Percentiles rank a stretch among this genome's conserved stretches.
phyloP scores from a whole-genome alignment of 2,113 vertebrate genomes.

The Pipa parva region DNA sequence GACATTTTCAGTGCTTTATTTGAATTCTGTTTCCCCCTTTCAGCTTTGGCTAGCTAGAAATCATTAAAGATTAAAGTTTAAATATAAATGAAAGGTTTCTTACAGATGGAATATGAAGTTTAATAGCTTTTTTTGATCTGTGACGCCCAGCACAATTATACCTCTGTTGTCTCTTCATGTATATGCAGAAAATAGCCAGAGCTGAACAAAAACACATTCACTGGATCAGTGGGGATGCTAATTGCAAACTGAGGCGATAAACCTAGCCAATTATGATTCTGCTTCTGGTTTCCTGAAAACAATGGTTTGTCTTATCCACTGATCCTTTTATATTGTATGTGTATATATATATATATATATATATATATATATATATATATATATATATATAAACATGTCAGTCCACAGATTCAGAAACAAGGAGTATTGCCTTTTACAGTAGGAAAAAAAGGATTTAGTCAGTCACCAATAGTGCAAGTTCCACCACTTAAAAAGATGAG shows the following conservation, averaged over 20 bases:
- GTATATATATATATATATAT: too few species aligned
- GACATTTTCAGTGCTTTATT: too few species aligned
- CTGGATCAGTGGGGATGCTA: slow-evolving; percentile 30
- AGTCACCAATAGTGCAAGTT: too few species aligned
- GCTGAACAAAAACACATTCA: slow-evolving; percentile 29
- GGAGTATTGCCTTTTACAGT: too few species aligned
- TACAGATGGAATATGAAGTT: slow-evolving; percentile 30
- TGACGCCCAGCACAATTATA: slow-evolving; percentile 35
- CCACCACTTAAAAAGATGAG: too few species aligned
- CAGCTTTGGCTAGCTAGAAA: slow-evolving; percentile 9
- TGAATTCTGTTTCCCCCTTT: slow-evolving; percentile 21
- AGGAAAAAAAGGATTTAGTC: too few species aligned
- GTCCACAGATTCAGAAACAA: too few species aligned
- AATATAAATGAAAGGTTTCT: slow-evolving; percentile 28
- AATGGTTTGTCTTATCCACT: slow-evolving; percentile 1
- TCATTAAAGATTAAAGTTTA: slow-evolving; percentile 29
- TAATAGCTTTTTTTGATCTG: slow-evolving; percentile 34
- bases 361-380: too few species aligned
- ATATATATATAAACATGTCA: background rate
- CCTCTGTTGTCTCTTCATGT: slow-evolving; percentile 31
- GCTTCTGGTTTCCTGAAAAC: slow-evolving; percentile 18
- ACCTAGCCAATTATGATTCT: slow-evolving; percentile 14
- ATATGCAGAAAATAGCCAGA: slow-evolving; percentile 26
- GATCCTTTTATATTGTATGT: slow-evolving; percentile 16
- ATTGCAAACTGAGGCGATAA: slow-evolving; percentile 25